A percentile compares a stretch with the other conserved stretches of the same genome.
phyloP scores from a whole-genome alignment of 2,113 vertebrate genomes.

The Galeopterus variegatus region DNA sequence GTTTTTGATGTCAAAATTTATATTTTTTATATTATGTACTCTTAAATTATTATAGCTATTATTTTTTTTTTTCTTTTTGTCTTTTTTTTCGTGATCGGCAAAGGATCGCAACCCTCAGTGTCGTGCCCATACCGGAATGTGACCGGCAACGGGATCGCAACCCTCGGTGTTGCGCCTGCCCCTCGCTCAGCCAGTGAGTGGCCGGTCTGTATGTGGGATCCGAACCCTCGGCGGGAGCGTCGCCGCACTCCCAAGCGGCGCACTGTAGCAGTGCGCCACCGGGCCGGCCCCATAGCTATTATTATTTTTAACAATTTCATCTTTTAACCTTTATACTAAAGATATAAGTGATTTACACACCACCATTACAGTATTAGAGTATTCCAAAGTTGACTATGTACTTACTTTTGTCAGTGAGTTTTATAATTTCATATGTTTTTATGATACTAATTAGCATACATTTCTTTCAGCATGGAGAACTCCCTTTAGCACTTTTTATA shows the following conservation, averaged over 20 bases:
- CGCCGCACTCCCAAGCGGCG: too few relatives aligned
- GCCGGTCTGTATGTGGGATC: too few relatives aligned
- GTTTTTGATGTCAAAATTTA: neutral
- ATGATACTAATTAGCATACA: neutral
- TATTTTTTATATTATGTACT: neutral
- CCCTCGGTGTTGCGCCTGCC: too few relatives aligned
- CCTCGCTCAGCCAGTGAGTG: too few relatives aligned
- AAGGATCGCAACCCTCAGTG: too few relatives aligned
- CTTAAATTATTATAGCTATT: neutral
- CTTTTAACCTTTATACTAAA: neutral
- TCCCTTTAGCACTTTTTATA: neutral
- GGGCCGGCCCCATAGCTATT: too few relatives aligned
- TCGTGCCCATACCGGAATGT: too few relatives aligned
- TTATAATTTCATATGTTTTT: neutral
- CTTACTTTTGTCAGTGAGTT: neutral
- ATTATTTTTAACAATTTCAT: neutral
- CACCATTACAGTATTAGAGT: neutral
- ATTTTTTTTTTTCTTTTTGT: too few relatives aligned
- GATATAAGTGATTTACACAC: neutral
- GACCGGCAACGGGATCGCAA: too few relatives aligned
- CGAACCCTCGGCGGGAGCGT: too few relatives aligned
- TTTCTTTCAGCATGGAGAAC: neutral
- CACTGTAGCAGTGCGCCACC: too few relatives aligned
- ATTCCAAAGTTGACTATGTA: neutral
- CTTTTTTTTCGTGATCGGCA: too few relatives aligned